Evolutionary conservation across 2,113 vertebrate species (phyloP), one percentile per base, ranked within the genome.

Genomic region (Spea bombifrons): DNA sequence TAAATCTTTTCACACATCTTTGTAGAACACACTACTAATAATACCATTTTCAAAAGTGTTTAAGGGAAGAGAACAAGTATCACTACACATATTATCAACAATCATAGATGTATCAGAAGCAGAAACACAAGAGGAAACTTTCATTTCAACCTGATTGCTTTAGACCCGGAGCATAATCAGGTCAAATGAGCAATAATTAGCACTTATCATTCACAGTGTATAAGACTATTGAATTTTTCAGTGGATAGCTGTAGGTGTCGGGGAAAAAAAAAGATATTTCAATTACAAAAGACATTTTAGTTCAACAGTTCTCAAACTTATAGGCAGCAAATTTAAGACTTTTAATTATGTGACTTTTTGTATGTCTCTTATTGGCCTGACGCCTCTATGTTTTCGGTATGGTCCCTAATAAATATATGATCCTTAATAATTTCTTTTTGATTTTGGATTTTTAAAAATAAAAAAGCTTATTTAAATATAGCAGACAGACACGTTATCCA

Each of bases 181-280:
- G 76, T 79, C 76, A 79, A 79, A 79, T 79, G 76, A 79, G 52
- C 70, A 55, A 66, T 79, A 79, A 79, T 79, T 79, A 79, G 59
- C 76, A 79, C 76, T 79, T 79, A 79, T 79, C 76, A 73, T 66
- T 73, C 52, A 15, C 70, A 53, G 59, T 79, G 70, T 66, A 63
- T 64, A 66, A 73, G 73, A 66, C 59, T 52, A 72, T 78, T 78
- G 76, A 59, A 78, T 78, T 72, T 76, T 78, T 50, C 65, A 59
- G 65, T 78, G 53, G 68, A 63, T 72, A 63, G 47, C 68, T 78
- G 68, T 65, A 45, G 59, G 76, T 48, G 49, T 17, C 76, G 55
- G 49, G 64, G 43, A 68, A 53, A 53, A 53, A 30, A 30, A 30
- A 66, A 75, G 63, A 64, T 70, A 71, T 77, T 77, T 77, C 55